These are phyloP conservation scores for Mormyrus hasselquistii DNA, from an alignment of 2,797 vertebrate species.

Conservation along the genomic window DNA sequence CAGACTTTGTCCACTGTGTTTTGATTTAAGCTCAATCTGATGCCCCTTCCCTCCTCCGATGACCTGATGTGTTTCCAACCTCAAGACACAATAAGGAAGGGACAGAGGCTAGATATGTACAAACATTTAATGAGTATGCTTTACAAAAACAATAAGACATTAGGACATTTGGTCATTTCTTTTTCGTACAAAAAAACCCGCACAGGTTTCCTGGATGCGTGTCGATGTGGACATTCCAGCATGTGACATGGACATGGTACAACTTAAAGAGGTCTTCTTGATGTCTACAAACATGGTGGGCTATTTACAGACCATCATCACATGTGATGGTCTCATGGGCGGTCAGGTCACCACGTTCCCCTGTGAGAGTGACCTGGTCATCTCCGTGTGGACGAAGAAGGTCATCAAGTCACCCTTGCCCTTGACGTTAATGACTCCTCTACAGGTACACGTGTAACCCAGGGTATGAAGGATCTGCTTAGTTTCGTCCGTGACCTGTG, in stretches of 20 bases:
- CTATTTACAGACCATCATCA: conserved; percentile 51
- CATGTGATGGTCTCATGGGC: not conserved
- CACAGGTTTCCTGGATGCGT: conserved; percentile 48
- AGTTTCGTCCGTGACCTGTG: conserved; percentile 90
- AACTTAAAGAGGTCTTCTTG: conserved; percentile 42
- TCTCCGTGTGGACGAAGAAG: conserved; percentile 92
- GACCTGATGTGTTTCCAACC: not conserved
- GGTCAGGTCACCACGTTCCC: conserved; percentile 84
- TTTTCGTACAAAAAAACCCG: conserved; percentile 53
- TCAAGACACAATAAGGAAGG: conserved; percentile 38
- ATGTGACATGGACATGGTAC: conserved; percentile 52
- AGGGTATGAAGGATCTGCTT: conserved; percentile 72
- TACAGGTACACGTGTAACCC: conserved; percentile 89
- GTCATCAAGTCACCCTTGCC: conserved; percentile 95
- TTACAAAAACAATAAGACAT: conserved; percentile 86
- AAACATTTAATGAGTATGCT: conserved; percentile 93
- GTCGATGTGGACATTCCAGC: conserved; percentile 49
- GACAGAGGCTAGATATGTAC: conserved; percentile 70
- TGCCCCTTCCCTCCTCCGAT: not conserved
- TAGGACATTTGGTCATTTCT: conserved; percentile 54
- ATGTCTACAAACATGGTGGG: conserved; percentile 44
- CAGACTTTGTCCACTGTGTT: not conserved
- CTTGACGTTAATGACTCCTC: conserved; percentile 96
- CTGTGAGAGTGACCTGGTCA: conserved; percentile 89
- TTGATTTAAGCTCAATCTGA: not conserved